Conservation (phyloP, 2,113 vertebrate species). For the Scomber colias region DNA sequence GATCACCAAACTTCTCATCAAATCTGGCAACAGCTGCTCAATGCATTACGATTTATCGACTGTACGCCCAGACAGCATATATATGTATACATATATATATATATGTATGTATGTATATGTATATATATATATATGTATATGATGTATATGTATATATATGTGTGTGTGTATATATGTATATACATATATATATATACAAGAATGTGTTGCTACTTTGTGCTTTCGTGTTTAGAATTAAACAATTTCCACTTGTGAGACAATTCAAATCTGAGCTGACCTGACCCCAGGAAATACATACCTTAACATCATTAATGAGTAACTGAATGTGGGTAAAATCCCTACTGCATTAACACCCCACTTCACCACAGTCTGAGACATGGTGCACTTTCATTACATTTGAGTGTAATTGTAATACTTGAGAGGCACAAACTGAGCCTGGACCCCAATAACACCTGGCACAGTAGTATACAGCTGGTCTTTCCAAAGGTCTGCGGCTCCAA, state of each 20-base stretch:
- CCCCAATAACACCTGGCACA: slow-evolving; percentile 20
- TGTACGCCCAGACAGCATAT: not conserved
- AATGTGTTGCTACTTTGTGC: not conserved
- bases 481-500: slow-evolving; percentile 5
- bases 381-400: slow-evolving; percentile 18
- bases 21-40: not conserved
- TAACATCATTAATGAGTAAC: slow-evolving; percentile 17
- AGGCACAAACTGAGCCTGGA: not conserved
- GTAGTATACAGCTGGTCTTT: slow-evolving; percentile 27
- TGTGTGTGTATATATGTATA: too few relatives aligned
- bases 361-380: too few relatives aligned
- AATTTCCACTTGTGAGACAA: not conserved
- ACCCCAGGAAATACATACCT: not conserved
- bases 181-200: not conserved
- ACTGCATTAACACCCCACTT: not conserved
- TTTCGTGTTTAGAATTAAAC: slow-evolving; percentile 2
- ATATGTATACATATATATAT: not conserved
- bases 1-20: not conserved
- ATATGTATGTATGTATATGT: too few relatives aligned
- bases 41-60: not conserved
- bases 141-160: too few relatives aligned
- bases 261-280: slow-evolving; percentile 16
- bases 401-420: slow-evolving; percentile 25
- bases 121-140: too few relatives aligned
- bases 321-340: not conserved